phyloP scores from a whole-genome alignment of 2,797 vertebrate genomes.

The Pangasius mekongensis region DNA sequence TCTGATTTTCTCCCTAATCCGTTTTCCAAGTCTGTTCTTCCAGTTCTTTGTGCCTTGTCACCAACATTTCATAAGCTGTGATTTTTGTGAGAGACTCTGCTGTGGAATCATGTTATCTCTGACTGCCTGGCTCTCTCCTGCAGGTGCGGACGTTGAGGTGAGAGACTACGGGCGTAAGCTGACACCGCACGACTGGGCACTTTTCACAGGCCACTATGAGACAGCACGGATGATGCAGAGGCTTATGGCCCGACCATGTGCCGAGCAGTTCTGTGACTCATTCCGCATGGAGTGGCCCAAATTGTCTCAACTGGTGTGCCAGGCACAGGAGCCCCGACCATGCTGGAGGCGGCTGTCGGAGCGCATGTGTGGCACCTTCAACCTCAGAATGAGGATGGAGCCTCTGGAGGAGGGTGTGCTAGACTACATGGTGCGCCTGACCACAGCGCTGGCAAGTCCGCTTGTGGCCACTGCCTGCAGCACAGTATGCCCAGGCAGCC shows the following conservation, averaged over 20 bases:
- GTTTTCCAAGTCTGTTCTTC: not conserved
- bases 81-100: not conserved
- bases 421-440: conserved; percentile 90
- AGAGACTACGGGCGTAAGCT: conserved; percentile 82
- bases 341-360: conserved; percentile 78
- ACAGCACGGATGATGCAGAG: conserved; percentile 80
- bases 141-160: conserved; percentile 86
- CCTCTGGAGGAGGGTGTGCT: conserved; percentile 85
- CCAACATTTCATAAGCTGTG: too few relatives aligned
- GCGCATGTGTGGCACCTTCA: conserved; percentile 71
- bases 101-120: not conserved
- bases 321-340: conserved; percentile 76
- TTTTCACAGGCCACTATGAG: conserved; percentile 88
- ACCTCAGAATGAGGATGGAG: conserved; percentile 69
- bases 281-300: conserved; percentile 86
- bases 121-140: not conserved
- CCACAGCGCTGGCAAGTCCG: conserved; percentile 85
- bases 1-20: not conserved
- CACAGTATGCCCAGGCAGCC: conserved; percentile 86
- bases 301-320: conserved; percentile 76
- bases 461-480: conserved; percentile 82
- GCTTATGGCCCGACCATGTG: conserved; percentile 85
- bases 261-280: conserved; percentile 87
- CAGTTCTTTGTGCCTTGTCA: not conserved
- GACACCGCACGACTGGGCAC: conserved; percentile 90